Evolutionary conservation across 1,140 invertebrate genomes (phyloP).

Genomic region (Atta cephalotes): DNA sequence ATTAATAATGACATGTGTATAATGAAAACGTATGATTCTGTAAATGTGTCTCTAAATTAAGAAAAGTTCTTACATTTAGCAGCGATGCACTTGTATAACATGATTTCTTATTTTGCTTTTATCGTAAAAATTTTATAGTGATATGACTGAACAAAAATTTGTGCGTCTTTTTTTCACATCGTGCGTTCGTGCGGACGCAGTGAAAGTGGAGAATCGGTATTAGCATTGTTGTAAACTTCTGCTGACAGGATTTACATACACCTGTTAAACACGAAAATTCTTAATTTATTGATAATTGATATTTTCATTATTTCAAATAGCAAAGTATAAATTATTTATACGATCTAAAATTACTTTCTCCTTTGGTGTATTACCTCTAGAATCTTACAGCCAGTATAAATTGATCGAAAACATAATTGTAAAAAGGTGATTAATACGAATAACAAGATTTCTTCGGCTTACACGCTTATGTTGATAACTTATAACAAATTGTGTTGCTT

Average conservation of each 20-base stretch:
- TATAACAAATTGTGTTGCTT: background rate
- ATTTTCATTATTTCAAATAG: background rate
- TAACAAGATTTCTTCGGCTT: slow-evolving; percentile 14
- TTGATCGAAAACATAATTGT: slow-evolving; percentile 27
- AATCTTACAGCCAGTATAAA: slow-evolving; percentile 20
- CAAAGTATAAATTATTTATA: slow-evolving; percentile 42
- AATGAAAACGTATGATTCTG: slow-evolving; percentile 9
- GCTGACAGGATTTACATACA: slow-evolving; percentile 7
- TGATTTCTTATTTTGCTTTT: background rate
- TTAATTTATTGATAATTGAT: background rate
- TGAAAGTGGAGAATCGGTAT: slow-evolving; percentile 19
- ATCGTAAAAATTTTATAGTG: slow-evolving; percentile 5
- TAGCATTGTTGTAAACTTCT: slow-evolving; percentile 15
- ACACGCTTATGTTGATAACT: background rate
- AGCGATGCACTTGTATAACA: slow-evolving; percentile 8
- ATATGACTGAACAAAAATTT: slow-evolving; percentile 36
- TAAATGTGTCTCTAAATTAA: slow-evolving; percentile 6
- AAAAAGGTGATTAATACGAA: background rate
- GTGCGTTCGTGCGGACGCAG: background rate
- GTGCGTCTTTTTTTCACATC: slow-evolving; percentile 50
- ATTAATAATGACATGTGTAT: background rate
- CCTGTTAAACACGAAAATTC: slow-evolving; percentile 10
- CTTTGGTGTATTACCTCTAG: slow-evolving; percentile 2
- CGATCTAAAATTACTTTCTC: background rate
- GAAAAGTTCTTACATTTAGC: slow-evolving; percentile 14